Evolutionary conservation across 2,888 invertebrate species (phyloP), one percentile per base, ranked within the genome.

Genomic region (Drosophila quinaria): DNA sequence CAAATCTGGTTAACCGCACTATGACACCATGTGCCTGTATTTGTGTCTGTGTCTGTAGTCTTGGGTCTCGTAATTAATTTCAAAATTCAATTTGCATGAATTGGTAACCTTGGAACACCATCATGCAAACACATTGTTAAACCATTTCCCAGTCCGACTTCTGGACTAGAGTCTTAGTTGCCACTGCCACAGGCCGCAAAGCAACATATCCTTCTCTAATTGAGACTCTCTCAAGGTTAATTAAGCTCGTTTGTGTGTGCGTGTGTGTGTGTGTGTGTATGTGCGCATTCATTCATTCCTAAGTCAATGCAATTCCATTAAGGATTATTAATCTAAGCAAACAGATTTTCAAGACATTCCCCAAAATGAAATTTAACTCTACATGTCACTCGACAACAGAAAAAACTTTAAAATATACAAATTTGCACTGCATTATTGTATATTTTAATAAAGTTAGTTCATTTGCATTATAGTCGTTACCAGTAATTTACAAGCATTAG

Each of bases 21-120:
- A 4, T n/a, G 15, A 29, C 33, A 37, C 37, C 9, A 9, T 52
- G 31, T 49, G 15, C 33, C 41, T 49, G 15, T 46, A 39, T 44
- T 22, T 35, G 66, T 52, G 56, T 39, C 47, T 62, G 69, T 51
- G 49, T 58, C 13, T 50, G 29, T 37, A 51, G 64, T 61, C 75
- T 84, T 84, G 79, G 55, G 62, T 58, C 75, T 78, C 70, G 47
- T 87, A 88, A 87, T 88, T 88, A 87, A 85, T 78, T 87, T 87
- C 71, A 77, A 83, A 58, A 83, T 88, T 87, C 83, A 87, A 87
- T 87, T 87, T 88, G 78, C 79, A 81, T 78, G 56, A 29, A 17
- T 22, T 54, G 17, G 41, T 17, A 63, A 51, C 41, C 22, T 22
- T 58, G 19, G 37, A 22, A 66, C 49, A 52, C 37, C 46, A 55